Evolutionary conservation across 2,888 invertebrate genomes (phyloP).

Genomic region (Lathronympha strigana): DNA sequence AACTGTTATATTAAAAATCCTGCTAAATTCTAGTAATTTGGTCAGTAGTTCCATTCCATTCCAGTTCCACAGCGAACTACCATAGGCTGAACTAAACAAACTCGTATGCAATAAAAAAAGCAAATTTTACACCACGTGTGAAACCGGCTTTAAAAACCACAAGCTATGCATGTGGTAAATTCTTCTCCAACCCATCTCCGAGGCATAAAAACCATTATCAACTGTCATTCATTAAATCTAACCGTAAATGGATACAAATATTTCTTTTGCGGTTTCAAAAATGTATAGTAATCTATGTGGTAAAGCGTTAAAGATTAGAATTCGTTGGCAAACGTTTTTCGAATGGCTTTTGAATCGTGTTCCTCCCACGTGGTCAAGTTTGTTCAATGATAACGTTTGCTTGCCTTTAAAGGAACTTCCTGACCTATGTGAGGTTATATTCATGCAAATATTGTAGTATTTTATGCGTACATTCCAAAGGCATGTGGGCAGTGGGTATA

Average conservation of each 20-base stretch:
- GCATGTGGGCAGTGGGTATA: constrained; percentile 1
- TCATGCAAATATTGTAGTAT: neutral
- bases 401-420: constrained; percentile 17
- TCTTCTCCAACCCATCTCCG: neutral
- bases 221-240: neutral
- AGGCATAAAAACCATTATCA: neutral
- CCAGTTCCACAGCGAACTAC: neutral
- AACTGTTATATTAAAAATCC: neutral
- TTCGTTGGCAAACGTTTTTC: neutral
- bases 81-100: constrained; percentile 3
- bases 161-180: neutral
- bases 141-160: constrained; percentile 14
- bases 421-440: constrained; percentile 25
- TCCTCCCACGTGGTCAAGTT: constrained; percentile 36
- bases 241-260: neutral
- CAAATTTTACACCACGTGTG: constrained; percentile 24
- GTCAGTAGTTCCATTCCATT: too few species aligned
- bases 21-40: neutral
- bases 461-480: neutral
- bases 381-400: constrained; percentile 26
- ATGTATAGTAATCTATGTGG: neutral
- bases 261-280: neutral
- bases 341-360: neutral
- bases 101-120: constrained; percentile 10
- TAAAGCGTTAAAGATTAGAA: neutral